phyloP scores from a whole-genome alignment of 2,888 invertebrate species.

The Nezara viridula region DNA sequence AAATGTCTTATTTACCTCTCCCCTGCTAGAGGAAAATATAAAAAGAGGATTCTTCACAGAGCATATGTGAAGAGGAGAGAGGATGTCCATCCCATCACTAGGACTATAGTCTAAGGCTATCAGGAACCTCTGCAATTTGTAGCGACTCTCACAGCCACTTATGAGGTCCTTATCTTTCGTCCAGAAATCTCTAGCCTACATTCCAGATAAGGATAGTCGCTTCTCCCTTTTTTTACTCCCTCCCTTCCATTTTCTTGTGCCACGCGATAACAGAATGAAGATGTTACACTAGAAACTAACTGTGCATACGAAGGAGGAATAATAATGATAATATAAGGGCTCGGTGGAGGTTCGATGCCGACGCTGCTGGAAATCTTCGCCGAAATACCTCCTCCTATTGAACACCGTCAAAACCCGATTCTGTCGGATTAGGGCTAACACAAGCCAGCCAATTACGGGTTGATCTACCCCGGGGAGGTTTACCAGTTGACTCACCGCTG shows the following conservation, averaged over 20 bases:
- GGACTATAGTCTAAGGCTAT: not conserved
- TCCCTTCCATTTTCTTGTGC: not conserved
- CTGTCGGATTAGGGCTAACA: not conserved
- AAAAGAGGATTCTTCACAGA: not conserved
- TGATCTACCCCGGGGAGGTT: not conserved
- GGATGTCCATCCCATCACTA: not conserved
- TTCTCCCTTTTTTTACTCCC: not conserved
- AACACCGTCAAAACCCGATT: not conserved
- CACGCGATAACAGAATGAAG: not conserved
- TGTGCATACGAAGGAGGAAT: not conserved
- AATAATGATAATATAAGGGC: not conserved
- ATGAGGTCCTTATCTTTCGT: not conserved
- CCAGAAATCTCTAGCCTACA: not conserved
- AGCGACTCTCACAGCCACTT: not conserved
- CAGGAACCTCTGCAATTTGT: conserved; percentile 8
- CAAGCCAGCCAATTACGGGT: not conserved
- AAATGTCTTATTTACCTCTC: no score
- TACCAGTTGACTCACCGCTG: not conserved
- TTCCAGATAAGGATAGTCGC: not conserved
- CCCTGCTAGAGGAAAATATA: not conserved
- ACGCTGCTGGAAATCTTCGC: not conserved
- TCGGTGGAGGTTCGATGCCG: not conserved
- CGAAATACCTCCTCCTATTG: not conserved
- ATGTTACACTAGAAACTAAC: not conserved
- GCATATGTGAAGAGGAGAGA: not conserved